A percentile compares a stretch with the other conserved stretches of the same genome.
These are phyloP conservation scores for Amphiprion percula DNA, from an alignment of 2,113 vertebrate species.

Conservation along the genomic window DNA sequence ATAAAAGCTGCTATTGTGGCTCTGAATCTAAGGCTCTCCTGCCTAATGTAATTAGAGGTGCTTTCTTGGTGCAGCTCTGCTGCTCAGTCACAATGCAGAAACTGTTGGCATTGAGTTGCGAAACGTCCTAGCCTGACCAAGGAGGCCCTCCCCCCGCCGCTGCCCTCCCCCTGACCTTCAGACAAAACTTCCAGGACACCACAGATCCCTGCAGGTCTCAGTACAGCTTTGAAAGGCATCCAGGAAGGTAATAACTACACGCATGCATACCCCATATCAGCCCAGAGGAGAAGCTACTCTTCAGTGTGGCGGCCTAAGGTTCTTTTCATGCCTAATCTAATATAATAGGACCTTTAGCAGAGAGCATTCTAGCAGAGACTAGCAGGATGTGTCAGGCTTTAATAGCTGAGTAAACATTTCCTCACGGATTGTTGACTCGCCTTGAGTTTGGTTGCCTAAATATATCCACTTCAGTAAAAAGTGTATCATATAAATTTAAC, in stretches of 20 bases:
- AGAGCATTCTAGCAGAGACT: neutral
- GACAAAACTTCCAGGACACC: slow-evolving; percentile 26
- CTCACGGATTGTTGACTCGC: slow-evolving; percentile 8
- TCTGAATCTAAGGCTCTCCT: slow-evolving; percentile 18
- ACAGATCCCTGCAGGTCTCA: slow-evolving; percentile 33
- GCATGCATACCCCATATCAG: slow-evolving; percentile 56
- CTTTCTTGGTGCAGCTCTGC: slow-evolving; percentile 27
- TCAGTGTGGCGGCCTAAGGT: slow-evolving; percentile 2
- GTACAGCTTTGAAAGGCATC: slow-evolving; percentile 44
- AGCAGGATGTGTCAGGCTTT: slow-evolving; percentile 21
- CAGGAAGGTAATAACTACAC: slow-evolving; percentile 56
- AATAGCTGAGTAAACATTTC: slow-evolving; percentile 29
- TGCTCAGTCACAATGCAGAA: slow-evolving; percentile 49
- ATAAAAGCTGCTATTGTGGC: slow-evolving; percentile 45
- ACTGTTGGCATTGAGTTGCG: slow-evolving; percentile 46
- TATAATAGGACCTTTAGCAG: slow-evolving; percentile 5
- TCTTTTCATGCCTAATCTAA: slow-evolving; percentile 35
- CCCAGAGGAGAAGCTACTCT: slow-evolving; percentile 23
- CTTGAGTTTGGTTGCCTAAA: slow-evolving; percentile 18
- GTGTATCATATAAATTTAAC: neutral
- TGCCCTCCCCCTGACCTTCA: slow-evolving; percentile 62
- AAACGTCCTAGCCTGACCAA: slow-evolving; percentile 52
- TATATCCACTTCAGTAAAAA: neutral
- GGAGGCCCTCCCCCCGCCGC: slow-evolving; percentile 25
- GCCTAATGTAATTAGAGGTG: slow-evolving; percentile 53